These are phyloP conservation scores for Apodemia zela DNA, from an alignment of 2,888 invertebrate genomes.

Conservation along the genomic window DNA sequence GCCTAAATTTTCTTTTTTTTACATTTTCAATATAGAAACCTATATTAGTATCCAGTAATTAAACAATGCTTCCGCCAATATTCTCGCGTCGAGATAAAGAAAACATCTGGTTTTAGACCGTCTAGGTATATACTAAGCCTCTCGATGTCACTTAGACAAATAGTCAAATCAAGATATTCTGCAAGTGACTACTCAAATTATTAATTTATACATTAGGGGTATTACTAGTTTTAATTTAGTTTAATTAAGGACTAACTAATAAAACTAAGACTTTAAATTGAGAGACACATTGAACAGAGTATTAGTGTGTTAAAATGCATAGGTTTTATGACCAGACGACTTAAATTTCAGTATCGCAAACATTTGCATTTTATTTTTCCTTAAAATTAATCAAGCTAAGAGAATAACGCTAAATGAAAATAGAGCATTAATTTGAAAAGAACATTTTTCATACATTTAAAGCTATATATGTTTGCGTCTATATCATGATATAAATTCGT, in stretches of 20 bases:
- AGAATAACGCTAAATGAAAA: background rate
- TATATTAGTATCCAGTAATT: conserved; percentile 58
- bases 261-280: conserved; percentile 10
- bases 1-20: conserved; percentile 47
- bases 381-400: background rate
- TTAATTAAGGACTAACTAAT: conserved; percentile 22
- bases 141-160: conserved; percentile 17
- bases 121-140: conserved; percentile 24
- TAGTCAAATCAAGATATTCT: background rate
- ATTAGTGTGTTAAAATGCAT: background rate
- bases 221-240: conserved; percentile 23
- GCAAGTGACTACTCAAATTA: conserved; percentile 17
- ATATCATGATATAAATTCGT: conserved; percentile 4
- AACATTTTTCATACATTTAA: background rate
- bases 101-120: conserved; percentile 27
- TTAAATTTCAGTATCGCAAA: background rate
- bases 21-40: conserved; percentile 59
- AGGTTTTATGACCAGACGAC: background rate
- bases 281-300: conserved; percentile 10
- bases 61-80: conserved; percentile 52
- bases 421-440: background rate
- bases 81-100: conserved; percentile 33
- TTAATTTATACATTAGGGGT: conserved; percentile 18
- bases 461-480: conserved; percentile 3
- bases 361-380: background rate